A percentile compares a stretch with the other conserved stretches of the same genome.
These are phyloP conservation scores for Panopea generosa DNA, from an alignment of 2,888 invertebrate genomes.

Conservation along the genomic window DNA sequence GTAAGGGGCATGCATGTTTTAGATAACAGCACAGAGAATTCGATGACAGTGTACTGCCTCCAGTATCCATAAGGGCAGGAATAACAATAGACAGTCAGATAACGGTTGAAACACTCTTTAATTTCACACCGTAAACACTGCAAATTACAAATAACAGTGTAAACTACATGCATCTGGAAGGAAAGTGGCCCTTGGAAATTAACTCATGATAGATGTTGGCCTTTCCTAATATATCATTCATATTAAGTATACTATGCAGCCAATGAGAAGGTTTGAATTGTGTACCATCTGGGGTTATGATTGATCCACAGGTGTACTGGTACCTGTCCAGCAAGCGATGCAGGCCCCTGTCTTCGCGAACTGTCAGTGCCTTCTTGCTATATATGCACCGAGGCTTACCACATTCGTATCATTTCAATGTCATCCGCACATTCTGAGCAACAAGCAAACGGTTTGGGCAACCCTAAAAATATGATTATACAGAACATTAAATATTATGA, in stretches of 20 bases:
- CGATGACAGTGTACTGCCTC: no score
- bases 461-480: conserved; percentile 20
- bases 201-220: conserved; percentile 1
- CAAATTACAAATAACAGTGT: no score
- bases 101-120: no score
- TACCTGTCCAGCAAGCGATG: conserved; percentile 33
- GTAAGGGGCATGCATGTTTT: no score
- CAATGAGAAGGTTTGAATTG: neutral
- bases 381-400: conserved; percentile 46
- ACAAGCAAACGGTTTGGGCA: conserved; percentile 19
- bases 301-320: conserved; percentile 36
- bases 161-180: neutral
- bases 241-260: neutral
- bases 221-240: neutral
- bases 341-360: conserved; percentile 29
- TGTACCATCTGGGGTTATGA: conserved; percentile 41
- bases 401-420: conserved; percentile 35
- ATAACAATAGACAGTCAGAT: no score
- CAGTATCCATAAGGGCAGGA: no score
- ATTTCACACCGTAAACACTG: no score
- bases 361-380: conserved; percentile 34
- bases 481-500: neutral
- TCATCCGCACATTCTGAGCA: conserved; percentile 43
- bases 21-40: no score
- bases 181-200: conserved; percentile 2